Conservation (phyloP, 1,140 invertebrate genomes). For the Pogonus chalceus region DNA sequence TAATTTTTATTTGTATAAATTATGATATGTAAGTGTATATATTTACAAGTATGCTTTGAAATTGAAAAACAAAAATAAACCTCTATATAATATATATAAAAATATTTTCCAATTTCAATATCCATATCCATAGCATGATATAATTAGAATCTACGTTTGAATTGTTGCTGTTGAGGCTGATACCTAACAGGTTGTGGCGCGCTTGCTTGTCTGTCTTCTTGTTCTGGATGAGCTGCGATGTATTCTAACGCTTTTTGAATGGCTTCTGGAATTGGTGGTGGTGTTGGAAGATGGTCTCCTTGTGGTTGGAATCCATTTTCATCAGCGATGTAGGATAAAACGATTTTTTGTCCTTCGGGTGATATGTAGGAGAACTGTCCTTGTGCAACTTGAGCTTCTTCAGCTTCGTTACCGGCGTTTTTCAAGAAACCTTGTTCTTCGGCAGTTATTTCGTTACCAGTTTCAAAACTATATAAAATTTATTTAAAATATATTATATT, state of each 20-base stretch:
- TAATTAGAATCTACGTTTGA: background rate
- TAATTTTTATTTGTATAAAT: background rate
- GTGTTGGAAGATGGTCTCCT: conserved; percentile 60
- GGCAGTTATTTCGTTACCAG: conserved; percentile 56
- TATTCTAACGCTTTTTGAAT: conserved; percentile 36
- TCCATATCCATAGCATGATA: too few relatives aligned
- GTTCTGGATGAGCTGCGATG: conserved; percentile 33
- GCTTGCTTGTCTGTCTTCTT: conserved; percentile 15
- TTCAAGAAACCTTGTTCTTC: conserved; percentile 62
- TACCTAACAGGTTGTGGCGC: background rate
- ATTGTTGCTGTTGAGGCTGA: background rate
- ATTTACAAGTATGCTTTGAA: too few relatives aligned
- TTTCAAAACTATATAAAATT: conserved; percentile 41
- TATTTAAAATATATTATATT: conserved; percentile 16
- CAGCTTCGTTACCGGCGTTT: conserved; percentile 50
- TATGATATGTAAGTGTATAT: too few relatives aligned
- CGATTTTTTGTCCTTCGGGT: conserved; percentile 52
- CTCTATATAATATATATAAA: too few relatives aligned
- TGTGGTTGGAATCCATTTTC: conserved; percentile 47
- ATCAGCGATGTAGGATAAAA: conserved; percentile 40
- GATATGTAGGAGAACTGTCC: conserved; percentile 58
- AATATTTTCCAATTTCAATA: too few relatives aligned
- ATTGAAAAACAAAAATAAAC: too few relatives aligned
- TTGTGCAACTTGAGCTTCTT: conserved; percentile 46
- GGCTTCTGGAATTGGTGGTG: conserved; percentile 43